These are phyloP conservation scores for Notothenia coriiceps DNA, from an alignment of 2,113 vertebrate genomes.

Conservation along the genomic window DNA sequence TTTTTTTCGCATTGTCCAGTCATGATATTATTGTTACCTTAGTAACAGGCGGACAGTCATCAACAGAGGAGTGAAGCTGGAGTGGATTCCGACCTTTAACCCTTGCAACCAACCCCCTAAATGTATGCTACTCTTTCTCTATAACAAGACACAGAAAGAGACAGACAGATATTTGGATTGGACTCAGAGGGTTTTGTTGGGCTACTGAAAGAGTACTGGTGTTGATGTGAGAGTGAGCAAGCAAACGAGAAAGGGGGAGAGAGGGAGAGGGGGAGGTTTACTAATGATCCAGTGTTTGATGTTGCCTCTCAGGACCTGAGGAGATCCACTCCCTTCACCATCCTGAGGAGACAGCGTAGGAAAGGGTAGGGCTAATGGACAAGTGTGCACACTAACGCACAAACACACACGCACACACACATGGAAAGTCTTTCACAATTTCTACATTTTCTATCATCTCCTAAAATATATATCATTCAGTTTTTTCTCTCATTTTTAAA, in stretches of 20 bases:
- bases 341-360: conserved; percentile 44
- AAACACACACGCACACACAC: conserved; percentile 7
- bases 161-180: conserved; percentile 13
- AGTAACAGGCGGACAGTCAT: conserved; percentile 13
- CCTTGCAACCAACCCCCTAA: conserved; percentile 31
- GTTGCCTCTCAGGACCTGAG: conserved; percentile 70
- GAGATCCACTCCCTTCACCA: conserved; percentile 66
- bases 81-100: conserved; percentile 59
- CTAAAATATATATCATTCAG: conserved; percentile 23
- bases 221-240: conserved; percentile 55
- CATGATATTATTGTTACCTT: conserved; percentile 45
- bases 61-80: conserved; percentile 3
- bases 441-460: conserved; percentile 35
- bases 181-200: conserved; percentile 52
- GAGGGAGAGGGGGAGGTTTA: conserved; percentile 54
- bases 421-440: conserved; percentile 39
- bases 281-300: conserved; percentile 79
- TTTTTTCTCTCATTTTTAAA: conserved; percentile 52
- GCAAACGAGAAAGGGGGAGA: conserved; percentile 33
- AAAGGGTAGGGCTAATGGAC: conserved; percentile 44
- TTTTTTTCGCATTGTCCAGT: conserved; percentile 21
- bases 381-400: conserved; percentile 7
- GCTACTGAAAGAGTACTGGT: conserved; percentile 44
- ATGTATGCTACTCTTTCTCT: conserved; percentile 44
- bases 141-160: conserved; percentile 40